Conservation (phyloP, 64 coral and sea anemone species). For the Stichodactyla mertensii region DNA sequence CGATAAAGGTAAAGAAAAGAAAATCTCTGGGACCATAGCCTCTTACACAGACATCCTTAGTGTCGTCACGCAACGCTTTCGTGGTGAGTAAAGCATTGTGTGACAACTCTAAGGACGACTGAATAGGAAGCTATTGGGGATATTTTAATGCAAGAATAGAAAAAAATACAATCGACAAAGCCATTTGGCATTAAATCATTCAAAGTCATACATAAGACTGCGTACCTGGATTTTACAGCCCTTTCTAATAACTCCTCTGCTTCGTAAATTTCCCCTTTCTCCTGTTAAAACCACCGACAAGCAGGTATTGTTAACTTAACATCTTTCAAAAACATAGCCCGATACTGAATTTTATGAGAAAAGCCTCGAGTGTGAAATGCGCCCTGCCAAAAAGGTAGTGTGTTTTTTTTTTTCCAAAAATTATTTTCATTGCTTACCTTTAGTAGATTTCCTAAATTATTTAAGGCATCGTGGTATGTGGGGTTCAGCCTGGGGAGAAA, state of each 20-base stretch:
- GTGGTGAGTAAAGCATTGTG: too few species aligned
- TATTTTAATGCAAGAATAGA: too few species aligned
- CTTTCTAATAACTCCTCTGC: constrained; percentile 71
- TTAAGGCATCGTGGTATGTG: constrained; percentile 74
- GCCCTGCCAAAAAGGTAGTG: too few species aligned
- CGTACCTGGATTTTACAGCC: constrained; percentile 65
- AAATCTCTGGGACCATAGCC: too few species aligned
- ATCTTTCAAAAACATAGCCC: background rate
- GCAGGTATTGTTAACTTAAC: background rate
- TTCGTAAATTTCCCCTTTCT: constrained; percentile 64
- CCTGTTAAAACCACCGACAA: constrained; percentile 26
- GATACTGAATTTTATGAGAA: background rate
- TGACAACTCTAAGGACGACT: too few species aligned
- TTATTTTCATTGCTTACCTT: constrained; percentile 38
- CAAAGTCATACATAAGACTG: too few species aligned
- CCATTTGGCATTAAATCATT: too few species aligned
- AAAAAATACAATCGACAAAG: too few species aligned
- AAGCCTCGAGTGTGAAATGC: background rate
- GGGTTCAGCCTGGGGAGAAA: constrained; percentile 59
- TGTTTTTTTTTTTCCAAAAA: background rate
- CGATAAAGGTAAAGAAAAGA: too few species aligned
- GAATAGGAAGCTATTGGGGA: too few species aligned
- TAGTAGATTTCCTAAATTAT: constrained; percentile 80
- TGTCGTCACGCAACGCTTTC: too few species aligned
- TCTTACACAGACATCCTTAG: too few species aligned